Evolutionary conservation across 2,797 vertebrate species (phyloP).

Genomic region (Intellagama lesueurii): DNA sequence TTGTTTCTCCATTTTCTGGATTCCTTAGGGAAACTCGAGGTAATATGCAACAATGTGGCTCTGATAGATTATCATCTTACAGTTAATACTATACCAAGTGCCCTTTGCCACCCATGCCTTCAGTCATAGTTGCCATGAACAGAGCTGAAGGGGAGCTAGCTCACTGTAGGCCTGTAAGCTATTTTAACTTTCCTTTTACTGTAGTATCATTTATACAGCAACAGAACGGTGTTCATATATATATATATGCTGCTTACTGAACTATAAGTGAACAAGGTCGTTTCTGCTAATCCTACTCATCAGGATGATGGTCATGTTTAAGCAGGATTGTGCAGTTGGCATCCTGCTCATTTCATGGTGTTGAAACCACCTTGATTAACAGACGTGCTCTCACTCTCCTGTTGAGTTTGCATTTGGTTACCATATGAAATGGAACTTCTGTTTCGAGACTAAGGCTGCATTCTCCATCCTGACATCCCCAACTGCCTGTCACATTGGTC

Average conservation of each 20-base stretch:
- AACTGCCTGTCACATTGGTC: background rate
- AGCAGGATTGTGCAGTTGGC: background rate
- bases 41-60: background rate
- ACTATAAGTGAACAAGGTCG: background rate
- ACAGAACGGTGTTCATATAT: no score
- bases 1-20: background rate
- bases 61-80: background rate
- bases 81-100: background rate
- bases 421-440: background rate
- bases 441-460: background rate
- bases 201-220: no score
- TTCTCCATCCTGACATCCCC: background rate
- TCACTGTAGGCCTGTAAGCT: background rate
- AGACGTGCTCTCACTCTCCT: no score
- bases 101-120: background rate
- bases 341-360: background rate
- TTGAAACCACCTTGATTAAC: background rate
- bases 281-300: background rate
- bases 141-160: background rate
- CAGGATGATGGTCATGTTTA: background rate
- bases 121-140: background rate
- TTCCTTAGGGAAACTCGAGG: background rate
- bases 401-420: background rate
- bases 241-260: background rate
- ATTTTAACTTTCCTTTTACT: no score